Evolutionary conservation across 2,888 invertebrate species (phyloP), one percentile per base, ranked within the genome.

Genomic region (Scaptomyza parva): DNA sequence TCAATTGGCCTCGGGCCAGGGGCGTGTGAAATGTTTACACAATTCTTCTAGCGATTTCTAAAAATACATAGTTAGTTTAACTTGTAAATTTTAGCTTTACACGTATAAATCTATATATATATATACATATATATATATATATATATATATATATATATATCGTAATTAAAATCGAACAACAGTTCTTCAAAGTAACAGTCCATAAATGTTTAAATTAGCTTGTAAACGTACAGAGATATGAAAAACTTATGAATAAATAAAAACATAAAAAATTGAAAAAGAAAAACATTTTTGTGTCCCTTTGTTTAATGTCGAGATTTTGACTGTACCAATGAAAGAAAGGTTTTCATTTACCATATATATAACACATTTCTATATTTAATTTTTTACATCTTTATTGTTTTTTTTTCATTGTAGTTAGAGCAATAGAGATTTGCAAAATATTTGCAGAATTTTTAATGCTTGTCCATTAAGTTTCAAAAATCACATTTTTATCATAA

Each of bases 41-140:
- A 61, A 60, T 54, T 64, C 69, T 84, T 76, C 66, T 69, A 72
- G 72, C 75, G 67, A 68, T 78, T 77, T 79, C 75, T 52, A 70
- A 69, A 77, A 69, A 77, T 78, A 71, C 84, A 77, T 80, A 84
- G 86, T 82, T 82, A 83, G 81, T 82, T 81, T 79, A 85, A 78
- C 78, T 83, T 88, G 81, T 88, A 89, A 89, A 89, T 89, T 89
- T 82, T 89, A 89, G 89, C 88, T 89, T 89, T 89, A 89, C 86
- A 66, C 58, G 39, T 82, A 78, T 61, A 73, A 65, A 47, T n/a
- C n/a, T n/a, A 47, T 47, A 47, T 30, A 35, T 14, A 45, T 18
- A 45, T 30, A 43, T 17, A 47, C 20, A 60, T 64, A 61, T 30
- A 47, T 47, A 47, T 30, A 35, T 14, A 45, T 18, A 45, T 30